Base-by-base conservation (phyloP, 2,888 invertebrate genomes). In the Metallyticus violacea region DNA sequence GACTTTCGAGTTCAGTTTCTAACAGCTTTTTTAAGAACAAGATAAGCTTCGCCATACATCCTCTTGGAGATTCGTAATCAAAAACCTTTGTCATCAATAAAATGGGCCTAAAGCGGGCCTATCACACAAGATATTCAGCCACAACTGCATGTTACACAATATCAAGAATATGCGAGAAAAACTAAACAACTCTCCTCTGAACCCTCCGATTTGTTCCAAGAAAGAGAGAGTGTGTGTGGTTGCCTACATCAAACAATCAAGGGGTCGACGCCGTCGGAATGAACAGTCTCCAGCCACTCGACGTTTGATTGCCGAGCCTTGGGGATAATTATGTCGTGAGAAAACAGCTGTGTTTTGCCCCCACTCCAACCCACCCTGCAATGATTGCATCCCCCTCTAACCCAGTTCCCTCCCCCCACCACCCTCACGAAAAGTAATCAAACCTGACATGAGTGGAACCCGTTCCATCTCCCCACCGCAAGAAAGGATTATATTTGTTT, bases 281-380 rank as follows among this genome's bases (percentile, higher is more conserved):
- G 76, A 82, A 30, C 62, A 82, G 62, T 40, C 40, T 9, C 9
- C 40, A 62, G 81, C 30, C 40, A 40, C 62, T 82, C 82, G 27
- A 82, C 40, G 82, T 26, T 26, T 62, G 82, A 82, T 62, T 82
- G 82, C 62, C 30, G 22, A 77, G 62, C 76, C 83, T 77, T 9
- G 84, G 30, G 80, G 85, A 85, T 81, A 85, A 85, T 85, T 85
- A 85, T 26, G 86, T 81, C 87, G 85, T 86, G 87, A 87, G 87
- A 87, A 87, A 87, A 86, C 87, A 87, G 86, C 86, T 87, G 87
- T 86, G 79, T 80, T 84, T 82, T 83, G 82, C 87, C 85, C 82
- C 85, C 76, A 30, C 30, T 30, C 6, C 30, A 7, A 30, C 30
- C 30, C 30, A 40, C 27, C 82, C 62, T 26, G 25, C 62, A 81